phyloP scores from a whole-genome alignment of 2,797 vertebrate species.

The Champsocephalus esox region DNA sequence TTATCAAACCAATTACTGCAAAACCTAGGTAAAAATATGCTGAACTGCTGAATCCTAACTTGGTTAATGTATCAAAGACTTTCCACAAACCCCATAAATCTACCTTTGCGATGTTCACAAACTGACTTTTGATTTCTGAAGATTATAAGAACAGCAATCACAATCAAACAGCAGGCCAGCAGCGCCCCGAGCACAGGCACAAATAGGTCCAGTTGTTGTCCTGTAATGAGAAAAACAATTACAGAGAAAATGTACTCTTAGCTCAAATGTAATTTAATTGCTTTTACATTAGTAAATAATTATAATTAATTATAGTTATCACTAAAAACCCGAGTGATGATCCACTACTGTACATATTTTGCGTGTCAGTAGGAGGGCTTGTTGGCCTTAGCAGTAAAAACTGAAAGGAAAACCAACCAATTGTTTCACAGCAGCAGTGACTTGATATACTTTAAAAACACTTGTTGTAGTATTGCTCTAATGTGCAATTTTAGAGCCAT shows the following conservation, averaged over 20 bases:
- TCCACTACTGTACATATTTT: neutral
- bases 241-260: neutral
- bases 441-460: neutral
- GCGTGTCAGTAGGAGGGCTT: neutral
- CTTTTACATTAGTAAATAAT: no score
- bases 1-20: neutral
- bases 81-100: no score
- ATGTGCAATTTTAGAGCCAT: neutral
- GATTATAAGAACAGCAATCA: no score
- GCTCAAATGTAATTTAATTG: neutral
- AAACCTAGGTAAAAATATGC: neutral
- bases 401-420: neutral
- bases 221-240: no score
- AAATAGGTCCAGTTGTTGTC: no score
- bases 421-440: neutral
- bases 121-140: no score
- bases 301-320: neutral
- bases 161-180: no score
- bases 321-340: neutral
- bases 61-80: neutral
- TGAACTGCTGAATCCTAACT: neutral
- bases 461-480: neutral
- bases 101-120: no score
- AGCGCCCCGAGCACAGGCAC: no score
- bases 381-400: neutral